Percentiles rank a stretch among this genome's conserved stretches.
phyloP scores from a whole-genome alignment of 2,113 vertebrate species.

The Genyomyrus donnyi region DNA sequence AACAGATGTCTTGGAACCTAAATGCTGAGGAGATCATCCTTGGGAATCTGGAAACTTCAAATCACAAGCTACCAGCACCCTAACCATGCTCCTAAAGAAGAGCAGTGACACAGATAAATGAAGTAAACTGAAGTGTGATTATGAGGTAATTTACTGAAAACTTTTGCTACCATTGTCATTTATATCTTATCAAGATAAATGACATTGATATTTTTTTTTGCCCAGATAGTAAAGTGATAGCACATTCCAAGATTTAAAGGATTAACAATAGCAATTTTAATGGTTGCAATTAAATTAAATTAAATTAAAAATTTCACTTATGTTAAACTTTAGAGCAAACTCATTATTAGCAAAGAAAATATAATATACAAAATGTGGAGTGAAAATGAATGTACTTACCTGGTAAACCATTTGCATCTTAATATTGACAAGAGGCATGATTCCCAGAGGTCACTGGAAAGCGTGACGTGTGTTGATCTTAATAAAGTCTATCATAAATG shows the following conservation, averaged over 20 bases:
- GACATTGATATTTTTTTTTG: not conserved
- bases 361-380: constrained; percentile 21
- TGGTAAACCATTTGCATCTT: constrained; percentile 11
- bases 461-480: constrained; percentile 9
- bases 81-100: not conserved
- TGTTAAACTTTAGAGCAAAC: not conserved
- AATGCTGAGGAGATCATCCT: not conserved
- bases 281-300: constrained; percentile 18
- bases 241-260: not conserved
- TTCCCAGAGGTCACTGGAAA: constrained; percentile 19
- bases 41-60: not conserved
- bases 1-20: not conserved
- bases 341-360: constrained; percentile 15
- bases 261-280: not conserved
- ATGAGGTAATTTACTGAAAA: not conserved
- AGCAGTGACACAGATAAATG: not conserved
- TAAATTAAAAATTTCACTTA: constrained; percentile 16
- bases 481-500: constrained; percentile 6
- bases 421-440: not conserved
- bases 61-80: not conserved
- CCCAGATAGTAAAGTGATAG: not conserved
- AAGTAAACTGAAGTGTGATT: not conserved
- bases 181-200: not conserved
- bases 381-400: constrained; percentile 16
- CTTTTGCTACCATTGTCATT: not conserved